Evolutionary conservation across 2,888 invertebrate genomes (phyloP).

Genomic region (Campoletis raptor): DNA sequence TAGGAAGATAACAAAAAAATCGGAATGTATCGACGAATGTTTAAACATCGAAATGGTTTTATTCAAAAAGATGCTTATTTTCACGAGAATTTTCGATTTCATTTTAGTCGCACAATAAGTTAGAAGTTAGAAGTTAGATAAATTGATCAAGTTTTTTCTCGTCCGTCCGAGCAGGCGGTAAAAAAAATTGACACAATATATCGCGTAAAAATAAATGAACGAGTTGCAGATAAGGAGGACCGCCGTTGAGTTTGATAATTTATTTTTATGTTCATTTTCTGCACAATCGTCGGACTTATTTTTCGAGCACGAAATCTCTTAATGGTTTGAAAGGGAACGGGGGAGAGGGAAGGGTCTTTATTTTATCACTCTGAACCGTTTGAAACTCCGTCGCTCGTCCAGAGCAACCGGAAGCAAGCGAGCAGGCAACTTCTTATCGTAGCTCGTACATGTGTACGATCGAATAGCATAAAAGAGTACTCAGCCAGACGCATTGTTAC

Average conservation of each 20-base stretch:
- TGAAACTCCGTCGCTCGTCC: conserved; percentile 49
- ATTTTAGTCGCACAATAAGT: background rate
- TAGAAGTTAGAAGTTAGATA: background rate
- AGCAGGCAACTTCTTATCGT: conserved; percentile 66
- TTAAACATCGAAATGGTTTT: too few species aligned
- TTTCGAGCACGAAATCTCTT: conserved; percentile 20
- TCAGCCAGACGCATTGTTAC: conserved; percentile 59
- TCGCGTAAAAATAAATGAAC: background rate
- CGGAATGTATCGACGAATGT: too few species aligned
- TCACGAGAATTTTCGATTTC: too few species aligned
- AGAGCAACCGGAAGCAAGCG: conserved; percentile 48
- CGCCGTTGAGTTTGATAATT: conserved; percentile 6
- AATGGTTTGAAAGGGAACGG: background rate
- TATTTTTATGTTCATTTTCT: conserved; percentile 11
- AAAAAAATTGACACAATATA: background rate
- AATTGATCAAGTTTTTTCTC: background rate
- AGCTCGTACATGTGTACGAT: conserved; percentile 44
- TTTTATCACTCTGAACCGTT: conserved; percentile 36
- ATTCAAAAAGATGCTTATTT: too few species aligned
- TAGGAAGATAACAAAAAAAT: too few species aligned
- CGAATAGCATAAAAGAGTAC: conserved; percentile 37
- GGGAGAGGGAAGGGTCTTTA: conserved; percentile 11
- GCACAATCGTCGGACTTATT: conserved; percentile 40
- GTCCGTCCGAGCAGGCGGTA: background rate
- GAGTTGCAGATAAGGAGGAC: background rate